A percentile compares a stretch with the other conserved stretches of the same genome.
Evolutionary conservation across 2,888 invertebrate genomes (phyloP).

Genomic region (Noctua janthina): DNA sequence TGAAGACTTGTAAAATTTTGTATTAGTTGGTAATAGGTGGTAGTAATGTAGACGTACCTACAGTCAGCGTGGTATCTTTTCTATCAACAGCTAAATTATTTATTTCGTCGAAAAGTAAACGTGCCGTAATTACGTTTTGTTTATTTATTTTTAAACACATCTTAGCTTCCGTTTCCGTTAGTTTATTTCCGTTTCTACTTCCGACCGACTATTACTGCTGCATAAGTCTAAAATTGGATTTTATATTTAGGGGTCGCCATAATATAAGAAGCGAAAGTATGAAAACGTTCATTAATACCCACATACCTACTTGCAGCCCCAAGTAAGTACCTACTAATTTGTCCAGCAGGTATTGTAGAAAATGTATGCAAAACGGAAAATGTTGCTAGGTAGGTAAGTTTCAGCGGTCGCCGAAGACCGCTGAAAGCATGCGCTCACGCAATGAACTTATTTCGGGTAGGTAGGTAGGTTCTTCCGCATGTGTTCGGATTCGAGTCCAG

Average conservation of each 20-base stretch:
- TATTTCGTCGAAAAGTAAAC: not conserved
- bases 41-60: not conserved
- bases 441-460: constrained; percentile 86
- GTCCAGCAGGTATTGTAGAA: not conserved
- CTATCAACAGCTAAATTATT: not conserved
- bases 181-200: constrained; percentile 62
- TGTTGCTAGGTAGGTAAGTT: constrained; percentile 2
- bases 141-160: constrained; percentile 37
- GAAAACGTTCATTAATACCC: not conserved
- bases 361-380: constrained; percentile 3
- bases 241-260: not conserved
- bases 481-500: constrained; percentile 81
- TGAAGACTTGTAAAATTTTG: not conserved
- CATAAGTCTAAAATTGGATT: constrained; percentile 1
- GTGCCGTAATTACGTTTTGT: constrained; percentile 11
- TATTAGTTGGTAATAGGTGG: not conserved
- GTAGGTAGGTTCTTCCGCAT: constrained; percentile 86
- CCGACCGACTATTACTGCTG: constrained; percentile 36
- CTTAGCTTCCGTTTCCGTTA: constrained; percentile 59
- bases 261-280: not conserved
- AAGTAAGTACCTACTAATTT: not conserved
- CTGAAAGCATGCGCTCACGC: constrained; percentile 77
- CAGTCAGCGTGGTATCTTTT: not conserved
- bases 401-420: constrained; percentile 39
- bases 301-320: not conserved